Evolutionary conservation across 2,113 vertebrate genomes (phyloP).

Genomic region (Nicator chloris): DNA sequence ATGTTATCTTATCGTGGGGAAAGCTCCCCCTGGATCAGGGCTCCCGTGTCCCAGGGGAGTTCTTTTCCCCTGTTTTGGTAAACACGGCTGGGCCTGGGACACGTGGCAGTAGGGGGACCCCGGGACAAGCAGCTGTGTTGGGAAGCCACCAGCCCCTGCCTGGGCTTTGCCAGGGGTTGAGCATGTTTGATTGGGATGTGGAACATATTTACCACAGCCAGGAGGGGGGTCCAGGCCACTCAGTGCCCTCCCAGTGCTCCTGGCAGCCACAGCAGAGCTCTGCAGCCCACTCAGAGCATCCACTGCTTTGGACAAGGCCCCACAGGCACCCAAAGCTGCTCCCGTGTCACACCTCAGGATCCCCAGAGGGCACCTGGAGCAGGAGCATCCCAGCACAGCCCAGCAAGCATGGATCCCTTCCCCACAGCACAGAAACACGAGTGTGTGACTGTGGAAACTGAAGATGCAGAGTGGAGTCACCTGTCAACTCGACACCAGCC

Average conservation of each 20-base stretch:
- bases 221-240: neutral
- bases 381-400: neutral
- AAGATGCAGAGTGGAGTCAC: neutral
- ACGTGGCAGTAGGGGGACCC: neutral
- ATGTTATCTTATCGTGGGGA: conserved; percentile 61
- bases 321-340: neutral
- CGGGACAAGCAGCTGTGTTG: accelerated
- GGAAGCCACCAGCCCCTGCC: neutral
- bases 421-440: neutral
- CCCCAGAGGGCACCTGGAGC: accelerated
- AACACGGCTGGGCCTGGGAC: neutral
- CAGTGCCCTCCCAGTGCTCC: neutral
- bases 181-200: accelerated
- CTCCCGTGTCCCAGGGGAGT: neutral
- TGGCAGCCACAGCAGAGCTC: neutral
- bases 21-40: neutral
- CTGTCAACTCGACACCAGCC: neutral
- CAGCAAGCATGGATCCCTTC: neutral
- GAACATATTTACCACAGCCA: too few species aligned
- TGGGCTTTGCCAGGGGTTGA: neutral
- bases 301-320: neutral
- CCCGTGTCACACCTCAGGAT: accelerated
- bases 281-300: accelerated
- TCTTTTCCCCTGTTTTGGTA: conserved; percentile 1
- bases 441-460: neutral